Conservation (phyloP, 2,113 vertebrate species). For the Centrocercus urophasianus region DNA sequence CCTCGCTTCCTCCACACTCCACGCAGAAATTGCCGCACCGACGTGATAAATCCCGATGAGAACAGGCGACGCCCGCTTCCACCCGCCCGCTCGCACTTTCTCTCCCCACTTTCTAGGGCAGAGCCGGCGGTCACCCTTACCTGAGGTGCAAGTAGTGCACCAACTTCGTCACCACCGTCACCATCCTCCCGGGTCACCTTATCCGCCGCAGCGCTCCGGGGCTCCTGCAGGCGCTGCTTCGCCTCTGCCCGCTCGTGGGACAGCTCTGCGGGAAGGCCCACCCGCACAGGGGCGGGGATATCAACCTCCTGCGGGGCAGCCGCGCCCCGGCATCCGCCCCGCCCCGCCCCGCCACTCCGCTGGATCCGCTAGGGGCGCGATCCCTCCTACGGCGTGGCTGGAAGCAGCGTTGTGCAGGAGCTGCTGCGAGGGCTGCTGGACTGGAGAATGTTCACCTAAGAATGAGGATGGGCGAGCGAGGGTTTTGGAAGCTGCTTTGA, state of each 20-base stretch:
- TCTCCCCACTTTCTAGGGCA: background rate
- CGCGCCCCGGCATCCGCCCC: background rate
- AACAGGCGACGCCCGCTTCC: background rate
- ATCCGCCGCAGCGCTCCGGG: background rate
- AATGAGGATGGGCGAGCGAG: accelerated
- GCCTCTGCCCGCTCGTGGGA: background rate
- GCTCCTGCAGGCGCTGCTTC: no score
- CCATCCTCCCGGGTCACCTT: conserved; percentile 56
- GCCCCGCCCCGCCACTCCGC: no score
- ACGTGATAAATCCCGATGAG: background rate
- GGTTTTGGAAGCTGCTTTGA: no score
- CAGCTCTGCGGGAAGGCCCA: background rate
- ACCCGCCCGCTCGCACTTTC: background rate
- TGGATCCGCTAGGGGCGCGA: no score
- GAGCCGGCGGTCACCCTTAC: conserved; percentile 49
- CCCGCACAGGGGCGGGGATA: background rate
- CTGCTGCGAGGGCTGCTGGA: accelerated
- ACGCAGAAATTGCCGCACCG: background rate
- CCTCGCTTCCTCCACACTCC: background rate
- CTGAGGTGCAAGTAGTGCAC: conserved; percentile 77
- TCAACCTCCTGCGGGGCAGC: background rate
- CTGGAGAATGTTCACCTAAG: accelerated
- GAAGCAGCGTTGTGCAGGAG: accelerated
- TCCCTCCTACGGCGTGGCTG: accelerated
- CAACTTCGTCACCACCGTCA: conserved; percentile 75